Percentiles rank a stretch among this genome's conserved stretches.
Conservation (phyloP, 2,888 invertebrate genomes). For the Rotaria socialis region DNA sequence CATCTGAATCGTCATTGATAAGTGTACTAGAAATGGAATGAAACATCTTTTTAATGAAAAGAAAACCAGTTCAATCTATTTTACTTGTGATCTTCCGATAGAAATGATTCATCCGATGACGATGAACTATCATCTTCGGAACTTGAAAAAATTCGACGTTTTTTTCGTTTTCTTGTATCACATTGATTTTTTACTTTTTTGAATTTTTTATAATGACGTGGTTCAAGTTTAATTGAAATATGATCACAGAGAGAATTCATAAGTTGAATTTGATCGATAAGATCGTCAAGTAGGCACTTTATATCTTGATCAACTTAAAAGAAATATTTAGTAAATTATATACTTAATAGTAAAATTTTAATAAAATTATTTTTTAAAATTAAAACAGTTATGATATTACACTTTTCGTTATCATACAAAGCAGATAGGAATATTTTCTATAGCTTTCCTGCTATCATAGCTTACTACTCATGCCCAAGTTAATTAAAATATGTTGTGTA, state of each 20-base stretch:
- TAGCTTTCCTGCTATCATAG: no score
- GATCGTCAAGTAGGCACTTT: neutral
- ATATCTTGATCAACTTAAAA: neutral
- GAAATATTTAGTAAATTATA: neutral
- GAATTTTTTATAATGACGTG: neutral
- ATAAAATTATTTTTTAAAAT: no score
- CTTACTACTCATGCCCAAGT: neutral
- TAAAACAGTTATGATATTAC: no score
- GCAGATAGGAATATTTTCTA: no score
- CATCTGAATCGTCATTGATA: neutral
- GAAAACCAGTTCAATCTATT: neutral
- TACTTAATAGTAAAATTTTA: no score
- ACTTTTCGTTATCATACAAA: no score
- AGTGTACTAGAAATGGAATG: neutral
- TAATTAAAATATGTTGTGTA: neutral
- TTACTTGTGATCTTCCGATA: neutral
- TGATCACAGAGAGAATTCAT: neutral
- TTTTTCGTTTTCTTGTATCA: neutral
- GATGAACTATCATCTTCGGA: constrained; percentile 35
- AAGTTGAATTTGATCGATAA: neutral
- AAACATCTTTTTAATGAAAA: neutral
- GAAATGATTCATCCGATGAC: neutral
- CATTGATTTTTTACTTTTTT: neutral
- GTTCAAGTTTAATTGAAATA: neutral
- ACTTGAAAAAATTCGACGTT: constrained; percentile 35